Evolutionary conservation across 2,797 vertebrate species (phyloP), one percentile per base, ranked within the genome.

Genomic region (Pseudomugil tenellus): DNA sequence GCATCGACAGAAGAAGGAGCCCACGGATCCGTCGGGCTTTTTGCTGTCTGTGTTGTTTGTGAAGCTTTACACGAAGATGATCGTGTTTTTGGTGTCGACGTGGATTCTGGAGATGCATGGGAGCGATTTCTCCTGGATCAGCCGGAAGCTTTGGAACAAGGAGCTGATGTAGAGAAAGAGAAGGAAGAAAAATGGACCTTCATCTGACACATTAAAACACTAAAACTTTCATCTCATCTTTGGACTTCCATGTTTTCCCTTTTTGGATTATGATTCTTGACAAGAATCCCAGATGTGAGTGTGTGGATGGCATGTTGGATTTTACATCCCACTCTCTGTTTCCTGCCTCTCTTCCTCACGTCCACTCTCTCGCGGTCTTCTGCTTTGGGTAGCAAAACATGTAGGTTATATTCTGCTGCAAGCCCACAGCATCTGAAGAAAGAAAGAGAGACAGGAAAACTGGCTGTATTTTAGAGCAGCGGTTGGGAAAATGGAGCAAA

Each of bases 311-410:
- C 80, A 79, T 77, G 88, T 76, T 83, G 84, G 74, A 10, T 86
- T 86, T 81, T 76, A 67, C 80, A 79, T 68, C 85, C 85, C 75
- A 76, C 79, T 86, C 73, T 58, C 77, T 73, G 54, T 75, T 68
- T 63, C 79, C 79, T 41, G 72, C 53, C 81, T 89, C 83, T 69
- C 79, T 54, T 80, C 87, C 87, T 12, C 87, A 81, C 75, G 74
- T 80, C 79, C 85, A 52, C 80, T 82, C 83, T 80, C 85, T 87
- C 69, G 58, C 88, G 4, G 87, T 89, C 79, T 92, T 88, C 84
- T 91, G 89, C 80, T 92, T 86, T 63, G 90, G 89, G 85, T 88
- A 92, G 89, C 87, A 79, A 87, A 89, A 87, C 84, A 92, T 91
- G 91, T 89, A 89, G 90, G 79, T 82, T 86, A 21, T 74, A 81